A percentile compares a stretch with the other conserved stretches of the same genome.
phyloP scores from a whole-genome alignment of 2,888 invertebrate species.

The Xiphydria camelus region DNA sequence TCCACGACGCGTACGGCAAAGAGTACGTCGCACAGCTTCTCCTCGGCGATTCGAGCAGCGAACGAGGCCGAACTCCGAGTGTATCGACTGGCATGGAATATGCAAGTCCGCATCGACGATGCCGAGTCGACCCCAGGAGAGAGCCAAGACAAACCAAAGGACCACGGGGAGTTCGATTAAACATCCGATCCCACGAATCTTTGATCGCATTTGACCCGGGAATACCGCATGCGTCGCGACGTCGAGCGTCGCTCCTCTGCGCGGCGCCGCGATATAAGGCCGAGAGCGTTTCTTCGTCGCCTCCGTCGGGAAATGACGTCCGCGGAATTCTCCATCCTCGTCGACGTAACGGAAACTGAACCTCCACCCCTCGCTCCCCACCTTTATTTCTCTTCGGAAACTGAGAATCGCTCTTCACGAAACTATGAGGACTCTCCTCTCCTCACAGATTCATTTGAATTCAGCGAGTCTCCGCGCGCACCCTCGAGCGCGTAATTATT shows the following conservation, averaged over 20 bases:
- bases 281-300: too few species aligned
- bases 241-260: too few species aligned
- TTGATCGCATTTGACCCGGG: conserved; percentile 28
- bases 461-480: conserved; percentile 8
- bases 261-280: too few species aligned
- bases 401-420: background rate
- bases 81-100: too few species aligned
- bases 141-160: conserved; percentile 22
- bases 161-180: conserved; percentile 24
- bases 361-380: background rate
- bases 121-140: conserved; percentile 26
- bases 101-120: conserved; percentile 22
- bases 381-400: background rate
- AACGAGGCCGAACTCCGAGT: too few species aligned
- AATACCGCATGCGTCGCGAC: conserved; percentile 10
- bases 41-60: too few species aligned
- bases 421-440: background rate
- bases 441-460: conserved; percentile 13
- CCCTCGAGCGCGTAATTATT: conserved; percentile 26
- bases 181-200: conserved; percentile 21
- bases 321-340: too few species aligned
- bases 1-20: too few species aligned
- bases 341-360: too few species aligned
- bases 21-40: too few species aligned
- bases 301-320: too few species aligned